Conservation (phyloP, 2,888 invertebrate genomes). For the Acheta domesticus region DNA sequence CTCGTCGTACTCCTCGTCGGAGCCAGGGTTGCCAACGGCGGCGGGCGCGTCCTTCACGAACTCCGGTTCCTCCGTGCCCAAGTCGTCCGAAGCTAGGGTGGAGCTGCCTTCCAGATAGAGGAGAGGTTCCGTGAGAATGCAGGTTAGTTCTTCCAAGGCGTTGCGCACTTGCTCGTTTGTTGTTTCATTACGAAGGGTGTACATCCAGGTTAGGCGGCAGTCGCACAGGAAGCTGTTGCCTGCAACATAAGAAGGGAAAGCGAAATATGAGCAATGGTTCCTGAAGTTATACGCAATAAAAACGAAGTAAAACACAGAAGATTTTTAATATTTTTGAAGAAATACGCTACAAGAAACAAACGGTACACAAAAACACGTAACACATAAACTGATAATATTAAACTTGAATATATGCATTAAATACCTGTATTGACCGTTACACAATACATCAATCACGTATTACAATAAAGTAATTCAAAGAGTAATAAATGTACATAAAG, state of each 20-base stretch:
- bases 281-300: too few relatives aligned
- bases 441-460: too few relatives aligned
- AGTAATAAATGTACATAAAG: too few relatives aligned
- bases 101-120: conserved; percentile 19
- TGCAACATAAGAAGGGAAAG: conserved; percentile 50
- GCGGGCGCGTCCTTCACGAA: conserved; percentile 24
- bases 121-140: conserved; percentile 56
- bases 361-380: too few relatives aligned
- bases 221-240: conserved; percentile 81
- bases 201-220: conserved; percentile 78
- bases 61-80: conserved; percentile 18
- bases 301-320: too few relatives aligned
- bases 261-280: too few relatives aligned
- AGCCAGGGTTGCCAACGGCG: conserved; percentile 32
- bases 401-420: too few relatives aligned
- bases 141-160: conserved; percentile 67
- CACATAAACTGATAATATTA: too few relatives aligned
- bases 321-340: too few relatives aligned
- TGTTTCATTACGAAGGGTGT: conserved; percentile 69
- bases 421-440: too few relatives aligned
- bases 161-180: conserved; percentile 65
- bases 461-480: too few relatives aligned
- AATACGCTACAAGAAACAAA: too few relatives aligned
- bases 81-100: conserved; percentile 12
- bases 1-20: conserved; percentile 37